These are phyloP conservation scores for Mesembrinibis cayennensis DNA, from an alignment of 2,113 vertebrate species.

Conservation along the genomic window DNA sequence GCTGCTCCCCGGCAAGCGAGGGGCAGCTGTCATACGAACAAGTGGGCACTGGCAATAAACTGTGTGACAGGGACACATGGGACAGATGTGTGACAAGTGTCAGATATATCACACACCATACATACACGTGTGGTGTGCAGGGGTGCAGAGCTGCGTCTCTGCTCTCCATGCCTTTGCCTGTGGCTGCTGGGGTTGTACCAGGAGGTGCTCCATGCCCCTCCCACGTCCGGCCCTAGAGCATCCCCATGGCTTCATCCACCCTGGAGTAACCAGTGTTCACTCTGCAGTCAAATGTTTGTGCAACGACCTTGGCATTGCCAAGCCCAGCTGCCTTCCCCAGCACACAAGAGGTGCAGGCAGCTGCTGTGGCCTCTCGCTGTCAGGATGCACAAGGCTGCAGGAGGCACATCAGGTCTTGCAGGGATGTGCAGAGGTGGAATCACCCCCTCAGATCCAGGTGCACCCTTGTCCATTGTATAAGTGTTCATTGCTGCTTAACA, in stretches of 20 bases:
- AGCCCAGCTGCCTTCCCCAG: background rate
- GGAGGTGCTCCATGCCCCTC: background rate
- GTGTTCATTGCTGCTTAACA: background rate
- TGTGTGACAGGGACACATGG: fast-evolving
- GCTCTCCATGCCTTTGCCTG: background rate
- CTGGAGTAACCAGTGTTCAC: too few relatives aligned
- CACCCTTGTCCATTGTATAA: background rate
- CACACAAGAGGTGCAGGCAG: too few relatives aligned
- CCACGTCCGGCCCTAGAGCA: background rate
- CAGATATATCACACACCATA: fast-evolving
- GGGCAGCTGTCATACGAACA: fast-evolving
- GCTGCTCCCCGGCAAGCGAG: background rate
- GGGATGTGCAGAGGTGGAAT: background rate
- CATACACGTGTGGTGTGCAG: fast-evolving
- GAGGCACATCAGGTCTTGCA: background rate
- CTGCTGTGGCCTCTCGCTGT: background rate
- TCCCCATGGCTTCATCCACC: background rate
- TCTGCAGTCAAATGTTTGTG: too few relatives aligned
- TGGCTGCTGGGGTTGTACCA: background rate
- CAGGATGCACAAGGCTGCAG: background rate
- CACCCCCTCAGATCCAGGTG: fast-evolving
- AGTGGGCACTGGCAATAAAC: background rate
- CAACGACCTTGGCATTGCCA: fast-evolving
- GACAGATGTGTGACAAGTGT: too few relatives aligned
- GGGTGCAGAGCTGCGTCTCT: background rate